These are phyloP conservation scores for Drosophila incognita DNA, from an alignment of 2,888 invertebrate genomes.

Conservation along the genomic window DNA sequence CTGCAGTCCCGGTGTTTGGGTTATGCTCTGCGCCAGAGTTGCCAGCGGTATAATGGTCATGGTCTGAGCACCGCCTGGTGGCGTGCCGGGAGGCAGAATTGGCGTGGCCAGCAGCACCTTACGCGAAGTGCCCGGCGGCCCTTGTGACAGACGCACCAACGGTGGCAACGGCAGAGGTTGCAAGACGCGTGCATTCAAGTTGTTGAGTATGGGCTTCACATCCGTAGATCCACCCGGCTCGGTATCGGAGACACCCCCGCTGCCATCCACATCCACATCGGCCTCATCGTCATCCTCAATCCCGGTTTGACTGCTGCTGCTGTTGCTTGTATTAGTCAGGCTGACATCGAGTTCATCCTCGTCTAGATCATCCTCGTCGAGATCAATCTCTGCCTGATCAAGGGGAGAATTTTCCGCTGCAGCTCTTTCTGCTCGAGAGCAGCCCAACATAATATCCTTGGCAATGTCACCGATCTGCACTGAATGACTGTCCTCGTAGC, in stretches of 20 bases:
- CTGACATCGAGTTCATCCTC: slow-evolving; percentile 41
- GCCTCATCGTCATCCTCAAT: slow-evolving; percentile 51
- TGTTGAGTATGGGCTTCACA: slow-evolving; percentile 60
- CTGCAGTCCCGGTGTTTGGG: slow-evolving; percentile 45
- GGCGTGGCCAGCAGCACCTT: slow-evolving; percentile 82
- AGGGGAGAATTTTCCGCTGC: slow-evolving; percentile 9
- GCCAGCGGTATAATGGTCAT: slow-evolving; percentile 83
- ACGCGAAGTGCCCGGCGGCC: slow-evolving; percentile 67
- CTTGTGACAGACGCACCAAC: slow-evolving; percentile 55
- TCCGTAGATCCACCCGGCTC: slow-evolving; percentile 40
- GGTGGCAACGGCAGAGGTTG: slow-evolving; percentile 58
- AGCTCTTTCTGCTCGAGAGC: slow-evolving; percentile 43
- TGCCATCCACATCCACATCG: slow-evolving; percentile 53
- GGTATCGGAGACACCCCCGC: slow-evolving; percentile 30
- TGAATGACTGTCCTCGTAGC: slow-evolving; percentile 80
- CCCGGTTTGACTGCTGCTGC: slow-evolving; percentile 49
- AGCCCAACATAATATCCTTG: slow-evolving; percentile 77
- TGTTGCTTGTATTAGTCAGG: slow-evolving; percentile 37
- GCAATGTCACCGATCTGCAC: slow-evolving; percentile 83
- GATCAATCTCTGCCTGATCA: slow-evolving; percentile 28
- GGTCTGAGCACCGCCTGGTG: slow-evolving; percentile 65
- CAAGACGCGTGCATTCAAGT: slow-evolving; percentile 46
- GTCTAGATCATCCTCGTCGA: slow-evolving; percentile 22
- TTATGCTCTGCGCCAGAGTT: slow-evolving; percentile 70
- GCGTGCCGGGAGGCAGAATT: slow-evolving; percentile 62